Conservation (phyloP, 1,140 invertebrate species). For the Triops longicaudatus region DNA sequence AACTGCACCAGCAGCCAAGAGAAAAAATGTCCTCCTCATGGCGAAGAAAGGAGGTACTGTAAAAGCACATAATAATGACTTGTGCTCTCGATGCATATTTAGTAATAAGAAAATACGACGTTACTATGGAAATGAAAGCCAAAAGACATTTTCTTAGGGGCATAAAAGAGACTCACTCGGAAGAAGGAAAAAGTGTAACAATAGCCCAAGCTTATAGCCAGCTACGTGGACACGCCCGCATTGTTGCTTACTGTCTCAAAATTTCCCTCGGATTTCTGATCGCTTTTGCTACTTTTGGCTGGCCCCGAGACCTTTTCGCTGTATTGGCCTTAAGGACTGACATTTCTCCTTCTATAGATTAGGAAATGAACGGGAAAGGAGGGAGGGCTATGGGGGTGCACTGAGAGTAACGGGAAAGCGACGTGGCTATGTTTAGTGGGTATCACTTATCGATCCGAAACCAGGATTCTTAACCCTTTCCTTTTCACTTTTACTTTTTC, state of each 20-base stretch:
- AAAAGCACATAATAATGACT: no score
- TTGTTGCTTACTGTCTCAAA: not conserved
- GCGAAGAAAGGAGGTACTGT: no score
- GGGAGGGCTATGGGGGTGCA: no score
- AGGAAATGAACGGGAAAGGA: no score
- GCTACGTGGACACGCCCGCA: not conserved
- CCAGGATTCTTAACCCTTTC: not conserved
- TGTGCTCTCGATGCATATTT: not conserved
- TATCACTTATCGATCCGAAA: not conserved
- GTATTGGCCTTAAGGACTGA: not conserved
- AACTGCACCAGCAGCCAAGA: no score
- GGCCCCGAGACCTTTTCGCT: no score
- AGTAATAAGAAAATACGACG: not conserved
- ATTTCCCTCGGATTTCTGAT: not conserved
- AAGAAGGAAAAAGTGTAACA: not conserved
- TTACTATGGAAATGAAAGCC: conserved; percentile 10
- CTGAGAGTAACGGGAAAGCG: not conserved
- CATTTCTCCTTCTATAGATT: not conserved
- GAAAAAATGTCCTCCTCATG: no score
- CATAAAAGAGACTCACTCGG: not conserved
- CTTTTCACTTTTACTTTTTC: not conserved
- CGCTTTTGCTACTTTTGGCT: not conserved
- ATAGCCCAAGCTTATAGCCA: not conserved
- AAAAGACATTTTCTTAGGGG: not conserved
- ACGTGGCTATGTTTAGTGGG: not conserved